Evolutionary conservation across 2,797 vertebrate species (phyloP).

Genomic region (Spea hammondii): DNA sequence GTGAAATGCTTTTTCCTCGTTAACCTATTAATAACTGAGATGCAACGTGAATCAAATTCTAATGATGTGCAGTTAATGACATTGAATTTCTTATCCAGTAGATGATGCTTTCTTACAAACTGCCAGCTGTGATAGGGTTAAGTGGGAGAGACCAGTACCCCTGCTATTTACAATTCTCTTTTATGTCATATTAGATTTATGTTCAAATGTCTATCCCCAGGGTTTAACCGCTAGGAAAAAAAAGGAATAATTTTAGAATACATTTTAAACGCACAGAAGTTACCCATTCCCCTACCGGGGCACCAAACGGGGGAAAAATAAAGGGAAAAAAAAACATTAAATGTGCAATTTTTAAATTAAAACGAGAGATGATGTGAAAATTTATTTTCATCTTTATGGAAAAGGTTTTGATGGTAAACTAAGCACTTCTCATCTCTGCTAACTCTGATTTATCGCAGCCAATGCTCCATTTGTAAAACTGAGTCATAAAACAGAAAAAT

Average conservation of each 20-base stretch:
- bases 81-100: constrained; percentile 1
- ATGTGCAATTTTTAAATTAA: constrained; percentile 53
- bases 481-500: constrained; percentile 65
- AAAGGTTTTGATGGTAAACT: constrained; percentile 60
- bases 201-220: constrained; percentile 42
- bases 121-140: constrained; percentile 9
- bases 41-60: too few species aligned
- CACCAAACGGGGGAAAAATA: background rate
- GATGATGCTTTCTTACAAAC: constrained; percentile 1
- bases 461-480: constrained; percentile 63
- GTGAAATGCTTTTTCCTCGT: too few species aligned
- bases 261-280: constrained; percentile 26
- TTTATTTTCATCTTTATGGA: constrained; percentile 56
- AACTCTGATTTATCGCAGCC: constrained; percentile 65
- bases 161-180: constrained; percentile 45
- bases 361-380: constrained; percentile 62
- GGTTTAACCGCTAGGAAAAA: constrained; percentile 37
- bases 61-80: background rate
- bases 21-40: too few species aligned
- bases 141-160: constrained; percentile 2
- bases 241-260: constrained; percentile 37
- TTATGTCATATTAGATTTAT: constrained; percentile 44
- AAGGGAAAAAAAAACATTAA: constrained; percentile 18
- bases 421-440: constrained; percentile 63
- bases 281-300: background rate